Evolutionary conservation across 1,140 invertebrate species (phyloP).

Genomic region (Drosophila burlai): DNA sequence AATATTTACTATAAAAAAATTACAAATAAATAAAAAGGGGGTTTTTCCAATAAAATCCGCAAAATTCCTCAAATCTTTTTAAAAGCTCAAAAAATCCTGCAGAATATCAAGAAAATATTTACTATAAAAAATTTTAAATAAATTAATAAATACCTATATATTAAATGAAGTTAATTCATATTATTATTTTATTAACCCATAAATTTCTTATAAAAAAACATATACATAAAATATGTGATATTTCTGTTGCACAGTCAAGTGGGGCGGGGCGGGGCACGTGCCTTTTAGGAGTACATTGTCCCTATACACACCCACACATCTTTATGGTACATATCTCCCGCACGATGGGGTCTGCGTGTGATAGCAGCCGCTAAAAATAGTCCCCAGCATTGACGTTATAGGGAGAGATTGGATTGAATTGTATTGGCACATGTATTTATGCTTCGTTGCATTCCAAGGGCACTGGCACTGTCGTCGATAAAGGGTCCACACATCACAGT

Average conservation of each 20-base stretch:
- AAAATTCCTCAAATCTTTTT: too few relatives aligned
- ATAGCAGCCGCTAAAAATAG: slow-evolving; percentile 57
- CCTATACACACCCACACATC: slow-evolving; percentile 9
- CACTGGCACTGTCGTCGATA: slow-evolving; percentile 11
- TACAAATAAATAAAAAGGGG: too few relatives aligned
- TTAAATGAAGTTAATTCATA: too few relatives aligned
- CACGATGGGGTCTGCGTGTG: slow-evolving; percentile 41
- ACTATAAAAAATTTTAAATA: too few relatives aligned
- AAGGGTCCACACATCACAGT: slow-evolving; percentile 19
- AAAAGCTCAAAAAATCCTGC: too few relatives aligned
- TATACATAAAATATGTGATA: not conserved
- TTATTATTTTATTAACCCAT: not conserved
- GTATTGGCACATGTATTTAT: slow-evolving; percentile 53
- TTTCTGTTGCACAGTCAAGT: slow-evolving; percentile 9
- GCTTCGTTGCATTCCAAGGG: slow-evolving; percentile 46
- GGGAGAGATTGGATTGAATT: slow-evolving; percentile 54
- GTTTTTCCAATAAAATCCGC: too few relatives aligned
- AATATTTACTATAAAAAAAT: too few relatives aligned
- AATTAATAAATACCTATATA: too few relatives aligned
- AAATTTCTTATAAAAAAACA: not conserved
- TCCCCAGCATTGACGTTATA: slow-evolving; percentile 50
- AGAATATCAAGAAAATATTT: too few relatives aligned
- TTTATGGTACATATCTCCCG: slow-evolving; percentile 8
- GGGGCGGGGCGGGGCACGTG: slow-evolving; percentile 24
- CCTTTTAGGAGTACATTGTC: slow-evolving; percentile 25